Evolutionary conservation across 2,797 vertebrate genomes (phyloP).

Genomic region (Spondyliosoma cantharus): DNA sequence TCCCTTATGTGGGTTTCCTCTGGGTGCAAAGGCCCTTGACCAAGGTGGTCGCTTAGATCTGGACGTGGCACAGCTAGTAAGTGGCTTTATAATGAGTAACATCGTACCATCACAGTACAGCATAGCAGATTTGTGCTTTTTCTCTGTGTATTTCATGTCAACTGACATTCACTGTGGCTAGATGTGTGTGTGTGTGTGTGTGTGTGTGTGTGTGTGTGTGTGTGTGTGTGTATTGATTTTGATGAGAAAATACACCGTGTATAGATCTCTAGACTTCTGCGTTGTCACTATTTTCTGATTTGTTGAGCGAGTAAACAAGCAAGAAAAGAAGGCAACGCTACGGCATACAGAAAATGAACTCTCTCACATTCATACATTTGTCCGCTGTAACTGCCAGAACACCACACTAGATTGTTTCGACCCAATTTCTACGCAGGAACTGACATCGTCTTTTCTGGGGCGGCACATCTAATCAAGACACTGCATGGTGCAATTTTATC

Average conservation of each 20-base stretch:
- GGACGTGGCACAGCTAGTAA: neutral
- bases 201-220: neutral
- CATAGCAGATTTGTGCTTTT: neutral
- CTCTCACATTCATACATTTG: slow-evolving; percentile 1
- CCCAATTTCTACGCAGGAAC: slow-evolving; percentile 36
- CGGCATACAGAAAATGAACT: slow-evolving; percentile 16
- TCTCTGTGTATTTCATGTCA: slow-evolving; percentile 4
- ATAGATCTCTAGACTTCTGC: neutral
- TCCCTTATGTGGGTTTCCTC: too few species aligned
- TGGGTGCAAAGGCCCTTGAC: too few species aligned
- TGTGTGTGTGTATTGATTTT: slow-evolving; percentile 19
- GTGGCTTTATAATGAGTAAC: neutral
- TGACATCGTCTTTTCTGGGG: slow-evolving; percentile 30
- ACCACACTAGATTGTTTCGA: slow-evolving; percentile 25
- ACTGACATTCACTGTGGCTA: neutral
- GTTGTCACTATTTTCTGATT: slow-evolving; percentile 35
- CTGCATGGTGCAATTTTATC: slow-evolving; percentile 38
- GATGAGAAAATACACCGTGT: slow-evolving; percentile 6
- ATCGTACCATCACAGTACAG: neutral
- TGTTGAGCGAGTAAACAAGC: slow-evolving; percentile 33
- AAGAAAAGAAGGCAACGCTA: slow-evolving; percentile 7
- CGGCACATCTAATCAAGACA: slow-evolving; percentile 35
- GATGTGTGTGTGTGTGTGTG: neutral
- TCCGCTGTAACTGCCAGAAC: slow-evolving; percentile 12
- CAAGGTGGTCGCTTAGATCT: too few species aligned